phyloP scores from a whole-genome alignment of 23 tunicate species.

The Ascidia mentula region DNA sequence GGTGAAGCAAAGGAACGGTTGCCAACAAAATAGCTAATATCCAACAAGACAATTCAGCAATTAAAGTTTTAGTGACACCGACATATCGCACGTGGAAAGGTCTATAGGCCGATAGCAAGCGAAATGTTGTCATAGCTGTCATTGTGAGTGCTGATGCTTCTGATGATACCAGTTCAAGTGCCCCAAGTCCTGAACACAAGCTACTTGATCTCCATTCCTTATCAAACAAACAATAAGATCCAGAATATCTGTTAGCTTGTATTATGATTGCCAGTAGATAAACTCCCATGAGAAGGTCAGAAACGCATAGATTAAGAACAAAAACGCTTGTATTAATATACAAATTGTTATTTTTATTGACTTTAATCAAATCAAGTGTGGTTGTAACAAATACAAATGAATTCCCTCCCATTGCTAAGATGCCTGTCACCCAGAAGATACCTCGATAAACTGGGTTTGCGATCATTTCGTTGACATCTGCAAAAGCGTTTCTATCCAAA shows the following conservation, averaged over 20 bases:
- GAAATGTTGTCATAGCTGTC: too few relatives aligned
- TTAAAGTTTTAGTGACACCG: too few relatives aligned
- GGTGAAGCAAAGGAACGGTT: too few relatives aligned
- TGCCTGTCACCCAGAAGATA: neutral
- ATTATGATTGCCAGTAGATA: neutral
- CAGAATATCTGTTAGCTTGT: neutral
- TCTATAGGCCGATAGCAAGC: too few relatives aligned
- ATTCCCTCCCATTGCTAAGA: neutral
- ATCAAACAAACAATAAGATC: neutral
- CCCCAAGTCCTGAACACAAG: too few relatives aligned
- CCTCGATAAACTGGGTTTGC: neutral
- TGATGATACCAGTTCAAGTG: too few relatives aligned
- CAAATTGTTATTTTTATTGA: neutral
- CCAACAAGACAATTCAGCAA: too few relatives aligned
- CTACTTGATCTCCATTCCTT: too few relatives aligned
- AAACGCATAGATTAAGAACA: neutral
- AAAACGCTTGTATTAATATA: neutral
- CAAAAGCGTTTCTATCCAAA: neutral
- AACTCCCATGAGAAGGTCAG: neutral
- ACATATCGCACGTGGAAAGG: too few relatives aligned
- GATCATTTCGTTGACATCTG: neutral
- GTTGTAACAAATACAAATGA: constrained; percentile 5
- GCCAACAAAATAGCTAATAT: too few relatives aligned
- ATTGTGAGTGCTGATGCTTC: too few relatives aligned
- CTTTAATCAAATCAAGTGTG: neutral